Conservation (phyloP, 2,113 vertebrate species). For the Siniperca chuatsi region DNA sequence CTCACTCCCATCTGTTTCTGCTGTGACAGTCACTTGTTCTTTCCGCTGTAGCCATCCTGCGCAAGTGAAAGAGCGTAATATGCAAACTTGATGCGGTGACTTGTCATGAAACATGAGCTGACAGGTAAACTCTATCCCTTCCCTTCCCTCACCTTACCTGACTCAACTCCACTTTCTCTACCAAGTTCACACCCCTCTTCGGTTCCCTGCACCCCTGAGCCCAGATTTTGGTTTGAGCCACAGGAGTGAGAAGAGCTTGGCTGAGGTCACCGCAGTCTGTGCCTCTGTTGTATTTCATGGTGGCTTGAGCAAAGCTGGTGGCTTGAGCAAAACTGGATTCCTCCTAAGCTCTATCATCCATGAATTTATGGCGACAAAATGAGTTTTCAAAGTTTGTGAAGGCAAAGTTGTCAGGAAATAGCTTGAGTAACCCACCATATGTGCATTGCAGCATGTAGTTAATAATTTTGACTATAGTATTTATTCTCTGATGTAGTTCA, state of each 20-base stretch:
- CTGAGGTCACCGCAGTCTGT: constrained; percentile 39
- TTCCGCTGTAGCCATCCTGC: constrained; percentile 15
- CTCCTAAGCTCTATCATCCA: background rate
- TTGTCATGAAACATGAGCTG: constrained; percentile 48
- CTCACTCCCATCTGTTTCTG: constrained; percentile 72
- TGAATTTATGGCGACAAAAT: constrained; percentile 27
- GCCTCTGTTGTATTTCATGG: constrained; percentile 58
- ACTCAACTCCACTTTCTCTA: constrained; percentile 3
- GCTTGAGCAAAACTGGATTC: constrained; percentile 39
- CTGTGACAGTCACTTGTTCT: constrained; percentile 53
- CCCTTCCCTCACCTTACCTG: constrained; percentile 1
- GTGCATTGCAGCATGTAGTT: background rate
- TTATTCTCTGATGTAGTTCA: background rate
- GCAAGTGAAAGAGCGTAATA: constrained; percentile 9
- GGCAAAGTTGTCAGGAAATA: background rate
- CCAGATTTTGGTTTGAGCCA: constrained; percentile 26
- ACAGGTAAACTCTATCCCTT: constrained; percentile 27
- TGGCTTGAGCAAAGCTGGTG: constrained; percentile 38
- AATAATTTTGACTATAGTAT: background rate
- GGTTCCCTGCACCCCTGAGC: constrained; percentile 21
- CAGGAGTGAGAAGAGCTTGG: constrained; percentile 51
- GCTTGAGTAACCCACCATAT: background rate
- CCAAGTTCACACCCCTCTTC: constrained; percentile 38
- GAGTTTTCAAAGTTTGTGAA: constrained; percentile 17
- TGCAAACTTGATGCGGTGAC: constrained; percentile 19